Percentiles rank a stretch among this genome's conserved stretches.
Evolutionary conservation across 1,140 invertebrate species (phyloP).

Genomic region (Schlechtendalia chinensis): DNA sequence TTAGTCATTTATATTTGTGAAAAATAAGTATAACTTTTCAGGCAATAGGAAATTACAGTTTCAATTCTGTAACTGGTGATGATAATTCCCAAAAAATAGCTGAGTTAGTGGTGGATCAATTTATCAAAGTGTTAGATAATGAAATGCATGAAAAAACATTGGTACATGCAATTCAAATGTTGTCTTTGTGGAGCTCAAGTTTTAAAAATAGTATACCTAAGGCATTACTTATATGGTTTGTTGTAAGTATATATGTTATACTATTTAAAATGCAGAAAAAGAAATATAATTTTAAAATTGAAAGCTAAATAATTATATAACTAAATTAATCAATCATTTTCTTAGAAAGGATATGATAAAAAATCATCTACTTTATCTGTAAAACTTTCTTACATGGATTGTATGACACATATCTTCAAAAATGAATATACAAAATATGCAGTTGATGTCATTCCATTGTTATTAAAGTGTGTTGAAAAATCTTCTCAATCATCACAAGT

Average conservation of each 20-base stretch:
- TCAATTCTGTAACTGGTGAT: slow-evolving; percentile 66
- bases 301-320: background rate
- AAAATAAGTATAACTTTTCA: slow-evolving; percentile 55
- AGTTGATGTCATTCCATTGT: slow-evolving; percentile 60
- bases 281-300: background rate
- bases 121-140: slow-evolving; percentile 76
- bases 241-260: slow-evolving; percentile 58
- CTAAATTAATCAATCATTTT: background rate
- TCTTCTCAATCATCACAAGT: slow-evolving; percentile 67
- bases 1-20: slow-evolving; percentile 25
- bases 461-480: slow-evolving; percentile 70
- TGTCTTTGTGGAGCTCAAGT: slow-evolving; percentile 74
- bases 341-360: slow-evolving; percentile 44
- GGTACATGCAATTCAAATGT: slow-evolving; percentile 74
- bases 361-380: slow-evolving; percentile 58
- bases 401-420: slow-evolving; percentile 66
- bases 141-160: slow-evolving; percentile 91
- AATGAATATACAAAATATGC: slow-evolving; percentile 60
- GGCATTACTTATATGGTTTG: slow-evolving; percentile 72
- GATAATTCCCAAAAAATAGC: slow-evolving; percentile 63
- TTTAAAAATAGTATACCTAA: slow-evolving; percentile 69
- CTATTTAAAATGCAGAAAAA: background rate
- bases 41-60: slow-evolving; percentile 78
- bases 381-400: slow-evolving; percentile 74
- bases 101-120: slow-evolving; percentile 65